phyloP scores from a whole-genome alignment of 2,888 invertebrate species.

The Habrosyne pyritoides region DNA sequence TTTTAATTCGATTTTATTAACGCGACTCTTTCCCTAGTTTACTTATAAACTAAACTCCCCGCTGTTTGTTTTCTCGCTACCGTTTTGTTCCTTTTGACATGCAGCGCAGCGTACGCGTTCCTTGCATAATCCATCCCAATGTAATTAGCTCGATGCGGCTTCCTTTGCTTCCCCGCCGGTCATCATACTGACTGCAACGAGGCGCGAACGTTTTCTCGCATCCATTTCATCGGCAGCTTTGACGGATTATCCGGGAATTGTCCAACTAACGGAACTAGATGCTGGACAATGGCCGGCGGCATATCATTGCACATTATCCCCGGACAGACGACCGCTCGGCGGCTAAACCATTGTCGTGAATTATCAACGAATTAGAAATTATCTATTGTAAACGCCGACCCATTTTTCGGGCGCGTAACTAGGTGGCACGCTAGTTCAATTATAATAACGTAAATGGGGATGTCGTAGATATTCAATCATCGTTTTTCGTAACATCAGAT shows the following conservation, averaged over 20 bases:
- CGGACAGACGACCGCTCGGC: slow-evolving; percentile 59
- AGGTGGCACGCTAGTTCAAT: slow-evolving; percentile 71
- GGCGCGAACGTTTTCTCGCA: slow-evolving; percentile 76
- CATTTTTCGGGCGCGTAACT: slow-evolving; percentile 71
- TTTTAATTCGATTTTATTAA: background rate
- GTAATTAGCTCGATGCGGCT: slow-evolving; percentile 68
- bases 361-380: slow-evolving; percentile 78
- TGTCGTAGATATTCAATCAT: slow-evolving; percentile 24
- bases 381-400: slow-evolving; percentile 61
- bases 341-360: slow-evolving; percentile 68
- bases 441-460: slow-evolving; percentile 39
- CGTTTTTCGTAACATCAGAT: slow-evolving; percentile 43
- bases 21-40: slow-evolving; percentile 4
- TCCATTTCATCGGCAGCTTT: slow-evolving; percentile 72
- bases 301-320: slow-evolving; percentile 80
- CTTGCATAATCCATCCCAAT: slow-evolving; percentile 69
- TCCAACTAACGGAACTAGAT: slow-evolving; percentile 67
- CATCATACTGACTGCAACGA: slow-evolving; percentile 72
- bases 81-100: slow-evolving; percentile 55
- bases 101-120: slow-evolving; percentile 58
- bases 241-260: slow-evolving; percentile 76
- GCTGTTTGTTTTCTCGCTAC: slow-evolving; percentile 67
- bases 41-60: slow-evolving; percentile 45
- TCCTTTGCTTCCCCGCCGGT: slow-evolving; percentile 56
- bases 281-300: slow-evolving; percentile 61